Conservation (phyloP, 2,888 invertebrate genomes). For the Archaeoteleia sp. region DNA sequence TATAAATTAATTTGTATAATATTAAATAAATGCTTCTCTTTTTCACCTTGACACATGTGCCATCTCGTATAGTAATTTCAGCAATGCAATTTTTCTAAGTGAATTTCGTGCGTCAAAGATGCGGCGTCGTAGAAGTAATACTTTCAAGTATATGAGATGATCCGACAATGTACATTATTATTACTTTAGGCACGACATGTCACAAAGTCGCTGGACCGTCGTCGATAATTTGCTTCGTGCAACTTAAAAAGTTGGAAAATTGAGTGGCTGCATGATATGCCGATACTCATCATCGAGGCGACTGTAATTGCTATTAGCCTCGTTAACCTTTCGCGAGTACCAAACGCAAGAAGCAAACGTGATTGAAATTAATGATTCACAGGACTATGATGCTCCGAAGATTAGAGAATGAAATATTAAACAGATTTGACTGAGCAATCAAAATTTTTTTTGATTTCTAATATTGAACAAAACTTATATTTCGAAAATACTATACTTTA, state of each 20-base stretch:
- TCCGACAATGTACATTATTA: no score
- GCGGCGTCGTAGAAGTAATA: no score
- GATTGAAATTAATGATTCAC: constrained; percentile 8
- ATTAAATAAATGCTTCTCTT: no score
- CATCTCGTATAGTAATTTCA: no score
- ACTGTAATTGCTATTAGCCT: constrained; percentile 26
- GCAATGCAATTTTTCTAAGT: no score
- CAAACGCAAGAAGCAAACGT: constrained; percentile 1
- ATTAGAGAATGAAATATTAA: constrained; percentile 6
- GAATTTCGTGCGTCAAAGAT: no score
- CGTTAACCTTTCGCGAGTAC: constrained; percentile 26
- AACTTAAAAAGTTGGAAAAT: constrained; percentile 22
- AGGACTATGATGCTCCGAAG: constrained; percentile 3
- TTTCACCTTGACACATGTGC: no score
- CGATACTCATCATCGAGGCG: constrained; percentile 21
- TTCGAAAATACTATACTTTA: no score
- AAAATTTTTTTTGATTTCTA: neutral
- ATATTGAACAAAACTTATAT: no score
- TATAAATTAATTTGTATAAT: no score
- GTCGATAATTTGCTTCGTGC: constrained; percentile 16
- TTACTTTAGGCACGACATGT: constrained; percentile 32
- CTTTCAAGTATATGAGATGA: no score
- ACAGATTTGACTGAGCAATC: neutral
- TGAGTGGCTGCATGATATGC: no score
- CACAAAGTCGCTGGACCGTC: constrained; percentile 30